Conservation (phyloP, 2,113 vertebrate genomes). For the Lamprologus callipterus region DNA sequence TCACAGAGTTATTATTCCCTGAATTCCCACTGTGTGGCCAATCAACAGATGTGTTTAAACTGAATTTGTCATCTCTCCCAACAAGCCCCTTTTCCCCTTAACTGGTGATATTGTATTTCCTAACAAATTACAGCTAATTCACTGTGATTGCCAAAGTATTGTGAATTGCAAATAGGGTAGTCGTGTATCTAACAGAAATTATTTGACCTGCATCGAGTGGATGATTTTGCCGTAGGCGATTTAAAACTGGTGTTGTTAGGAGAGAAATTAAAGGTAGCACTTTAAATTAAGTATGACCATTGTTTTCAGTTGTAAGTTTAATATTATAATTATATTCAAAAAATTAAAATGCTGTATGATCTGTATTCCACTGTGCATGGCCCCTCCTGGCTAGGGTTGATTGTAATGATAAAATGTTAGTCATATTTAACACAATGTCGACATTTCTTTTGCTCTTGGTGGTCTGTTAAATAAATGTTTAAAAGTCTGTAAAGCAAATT, state of each 20-base stretch:
- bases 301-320: not conserved
- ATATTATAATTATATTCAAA: not conserved
- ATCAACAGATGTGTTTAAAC: conserved; percentile 55
- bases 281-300: not conserved
- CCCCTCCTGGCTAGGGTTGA: not conserved
- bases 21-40: conserved; percentile 53
- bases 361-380: not conserved
- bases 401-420: not conserved
- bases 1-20: conserved; percentile 34
- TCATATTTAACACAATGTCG: not conserved
- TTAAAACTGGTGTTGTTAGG: not conserved
- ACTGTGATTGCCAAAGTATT: conserved; percentile 6
- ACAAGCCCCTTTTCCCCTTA: not conserved
- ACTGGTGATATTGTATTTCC: not conserved
- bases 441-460: not conserved
- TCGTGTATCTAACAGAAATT: not conserved
- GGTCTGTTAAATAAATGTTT: not conserved
- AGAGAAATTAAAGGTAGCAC: not conserved
- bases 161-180: conserved; percentile 28
- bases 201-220: not conserved
- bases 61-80: not conserved
- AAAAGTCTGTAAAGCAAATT: not conserved
- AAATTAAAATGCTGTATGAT: not conserved
- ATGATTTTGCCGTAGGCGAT: not conserved
- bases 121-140: not conserved